phyloP scores from a whole-genome alignment of 35 echinoderm and acorn worm species.

The Apostichopus parvimensis region DNA sequence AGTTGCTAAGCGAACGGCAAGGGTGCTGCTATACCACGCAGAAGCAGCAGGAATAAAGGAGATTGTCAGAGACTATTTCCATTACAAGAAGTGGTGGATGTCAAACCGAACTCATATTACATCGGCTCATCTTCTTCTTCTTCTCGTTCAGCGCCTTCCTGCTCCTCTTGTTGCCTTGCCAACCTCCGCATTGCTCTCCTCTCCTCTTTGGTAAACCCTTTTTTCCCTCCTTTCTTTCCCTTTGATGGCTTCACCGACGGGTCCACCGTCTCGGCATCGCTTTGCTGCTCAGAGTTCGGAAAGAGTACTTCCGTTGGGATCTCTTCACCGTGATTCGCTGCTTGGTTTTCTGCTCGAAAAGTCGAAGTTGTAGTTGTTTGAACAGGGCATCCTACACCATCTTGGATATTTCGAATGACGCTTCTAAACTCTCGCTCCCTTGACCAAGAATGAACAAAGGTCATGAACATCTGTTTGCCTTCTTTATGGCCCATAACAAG shows the following conservation, averaged over 20 bases:
- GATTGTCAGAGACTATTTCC: too few species aligned
- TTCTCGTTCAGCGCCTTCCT: neutral
- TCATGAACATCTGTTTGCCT: conserved; percentile 84
- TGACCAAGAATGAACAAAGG: conserved; percentile 82
- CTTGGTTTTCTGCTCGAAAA: neutral
- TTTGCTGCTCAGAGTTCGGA: neutral
- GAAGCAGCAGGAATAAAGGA: too few species aligned
- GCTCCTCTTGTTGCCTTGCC: neutral
- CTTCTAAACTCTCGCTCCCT: conserved; percentile 71
- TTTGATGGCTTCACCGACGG: neutral
- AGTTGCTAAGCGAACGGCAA: too few species aligned
- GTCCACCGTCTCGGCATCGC: neutral
- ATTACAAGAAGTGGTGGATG: too few species aligned
- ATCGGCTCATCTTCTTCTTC: neutral
- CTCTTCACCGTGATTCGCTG: conserved; percentile 45
- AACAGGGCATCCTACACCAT: conserved; percentile 30
- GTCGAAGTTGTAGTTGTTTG: conserved; percentile 13
- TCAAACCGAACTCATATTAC: too few species aligned
- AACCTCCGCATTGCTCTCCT: conserved; percentile 39
- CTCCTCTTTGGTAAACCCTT: conserved; percentile 41
- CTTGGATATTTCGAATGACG: conserved; percentile 60
- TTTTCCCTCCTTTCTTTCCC: conserved; percentile 6
- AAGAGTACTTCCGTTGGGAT: conserved; percentile 24
- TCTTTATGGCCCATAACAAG: conserved; percentile 85
- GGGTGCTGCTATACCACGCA: too few species aligned